Percentiles rank a stretch among this genome's conserved stretches.
phyloP scores from a whole-genome alignment of 2,113 vertebrate genomes.

The Oenanthe oenanthe region DNA sequence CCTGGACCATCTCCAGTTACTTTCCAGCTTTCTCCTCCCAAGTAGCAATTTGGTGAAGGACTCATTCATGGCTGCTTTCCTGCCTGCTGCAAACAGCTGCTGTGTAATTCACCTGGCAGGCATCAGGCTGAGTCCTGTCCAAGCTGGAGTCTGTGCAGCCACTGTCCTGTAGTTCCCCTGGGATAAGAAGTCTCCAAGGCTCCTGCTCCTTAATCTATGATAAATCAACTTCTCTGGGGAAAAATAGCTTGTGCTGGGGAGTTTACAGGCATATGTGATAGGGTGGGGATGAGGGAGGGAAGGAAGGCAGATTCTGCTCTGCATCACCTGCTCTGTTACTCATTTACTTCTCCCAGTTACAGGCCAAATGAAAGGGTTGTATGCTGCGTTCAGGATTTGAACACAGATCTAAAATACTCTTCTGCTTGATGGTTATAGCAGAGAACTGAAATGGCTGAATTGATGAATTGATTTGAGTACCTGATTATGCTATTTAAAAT shows the following conservation, averaged over 20 bases:
- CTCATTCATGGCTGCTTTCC: neutral
- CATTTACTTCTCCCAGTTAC: neutral
- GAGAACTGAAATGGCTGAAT: neutral
- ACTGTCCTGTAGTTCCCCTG: neutral
- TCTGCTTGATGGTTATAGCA: neutral
- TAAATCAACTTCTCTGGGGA: neutral
- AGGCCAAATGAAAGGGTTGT: neutral
- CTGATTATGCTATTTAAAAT: neutral
- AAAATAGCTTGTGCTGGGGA: neutral
- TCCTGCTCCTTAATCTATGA: neutral
- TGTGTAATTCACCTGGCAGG: neutral
- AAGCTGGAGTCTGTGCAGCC: neutral
- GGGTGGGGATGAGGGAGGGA: neutral
- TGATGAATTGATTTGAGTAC: neutral
- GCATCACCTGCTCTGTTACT: neutral
- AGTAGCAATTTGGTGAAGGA: neutral
- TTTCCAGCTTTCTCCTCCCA: conserved; percentile 1
- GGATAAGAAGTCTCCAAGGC: neutral
- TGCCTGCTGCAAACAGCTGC: neutral
- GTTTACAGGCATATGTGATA: neutral
- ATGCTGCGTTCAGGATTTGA: neutral
- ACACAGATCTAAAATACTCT: neutral
- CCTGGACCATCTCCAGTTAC: conserved; percentile 4
- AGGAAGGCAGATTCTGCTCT: neutral
- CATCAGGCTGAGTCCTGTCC: neutral